These are phyloP conservation scores for Mohoua ochrocephala DNA, from an alignment of 2,113 vertebrate genomes.

Conservation along the genomic window DNA sequence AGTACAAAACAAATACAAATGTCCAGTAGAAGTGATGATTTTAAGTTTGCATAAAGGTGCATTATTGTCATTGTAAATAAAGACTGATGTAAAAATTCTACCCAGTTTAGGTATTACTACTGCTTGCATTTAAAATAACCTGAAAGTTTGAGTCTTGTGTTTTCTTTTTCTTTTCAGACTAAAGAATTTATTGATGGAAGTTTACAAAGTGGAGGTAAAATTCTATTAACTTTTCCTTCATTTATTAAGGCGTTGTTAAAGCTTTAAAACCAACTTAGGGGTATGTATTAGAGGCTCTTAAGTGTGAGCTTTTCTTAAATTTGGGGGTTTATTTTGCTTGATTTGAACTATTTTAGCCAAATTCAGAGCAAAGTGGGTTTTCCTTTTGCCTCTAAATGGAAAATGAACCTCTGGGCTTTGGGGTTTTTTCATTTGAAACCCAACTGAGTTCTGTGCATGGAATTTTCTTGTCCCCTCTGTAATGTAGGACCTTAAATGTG, in stretches of 20 bases:
- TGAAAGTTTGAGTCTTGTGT: background rate
- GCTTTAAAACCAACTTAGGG: background rate
- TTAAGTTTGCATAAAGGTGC: background rate
- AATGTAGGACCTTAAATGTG: background rate
- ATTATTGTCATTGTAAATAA: background rate
- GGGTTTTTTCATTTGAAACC: background rate
- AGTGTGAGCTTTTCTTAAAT: background rate
- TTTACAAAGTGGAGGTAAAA: slow-evolving; percentile 93
- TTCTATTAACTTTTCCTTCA: background rate
- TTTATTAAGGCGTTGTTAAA: background rate
- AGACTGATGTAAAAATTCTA: background rate
- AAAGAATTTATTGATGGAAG: slow-evolving; percentile 99
- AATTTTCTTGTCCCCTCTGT: background rate
- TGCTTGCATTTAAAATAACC: background rate
- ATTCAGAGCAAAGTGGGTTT: background rate
- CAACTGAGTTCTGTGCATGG: background rate
- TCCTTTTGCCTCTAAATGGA: background rate
- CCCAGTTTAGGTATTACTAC: background rate
- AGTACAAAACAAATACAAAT: background rate
- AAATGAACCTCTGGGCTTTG: background rate
- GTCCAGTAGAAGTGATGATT: background rate
- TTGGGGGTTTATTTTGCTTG: background rate
- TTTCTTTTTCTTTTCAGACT: slow-evolving; percentile 75
- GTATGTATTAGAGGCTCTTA: background rate
- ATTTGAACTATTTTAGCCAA: background rate